Percentiles rank a stretch among this genome's conserved stretches.
Evolutionary conservation across 2,888 invertebrate genomes (phyloP).

Genomic region (Gasteruption jaculator): DNA sequence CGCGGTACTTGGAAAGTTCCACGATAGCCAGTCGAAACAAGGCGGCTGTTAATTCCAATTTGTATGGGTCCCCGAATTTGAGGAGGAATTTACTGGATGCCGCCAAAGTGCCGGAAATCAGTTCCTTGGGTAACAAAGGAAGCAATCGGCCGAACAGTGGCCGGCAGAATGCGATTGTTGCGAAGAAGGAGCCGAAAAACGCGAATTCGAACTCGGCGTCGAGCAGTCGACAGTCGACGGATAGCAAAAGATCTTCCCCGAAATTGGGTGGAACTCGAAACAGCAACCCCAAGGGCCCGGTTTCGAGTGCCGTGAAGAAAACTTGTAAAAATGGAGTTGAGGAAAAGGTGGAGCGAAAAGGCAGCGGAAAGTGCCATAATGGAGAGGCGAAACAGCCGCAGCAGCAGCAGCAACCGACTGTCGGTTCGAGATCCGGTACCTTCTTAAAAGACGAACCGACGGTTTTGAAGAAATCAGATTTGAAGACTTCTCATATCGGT

Average conservation of each 20-base stretch:
- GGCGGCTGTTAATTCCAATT: slow-evolving; percentile 42
- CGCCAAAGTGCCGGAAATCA: slow-evolving; percentile 55
- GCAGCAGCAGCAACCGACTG: slow-evolving; percentile 48
- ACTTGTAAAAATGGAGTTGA: slow-evolving; percentile 26
- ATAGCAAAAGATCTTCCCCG: slow-evolving; percentile 43
- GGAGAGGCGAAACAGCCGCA: too few species aligned
- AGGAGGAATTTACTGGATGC: slow-evolving; percentile 55
- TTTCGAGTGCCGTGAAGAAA: slow-evolving; percentile 25
- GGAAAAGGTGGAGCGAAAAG: slow-evolving; percentile 38
- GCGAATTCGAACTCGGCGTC: slow-evolving; percentile 37
- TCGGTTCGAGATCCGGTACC: slow-evolving; percentile 64
- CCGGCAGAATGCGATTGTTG: slow-evolving; percentile 29
- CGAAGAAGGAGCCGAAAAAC: slow-evolving; percentile 30
- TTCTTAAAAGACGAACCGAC: slow-evolving; percentile 74
- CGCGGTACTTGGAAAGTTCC: slow-evolving; percentile 42
- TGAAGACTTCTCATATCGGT: slow-evolving; percentile 42
- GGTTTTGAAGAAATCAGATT: slow-evolving; percentile 54
- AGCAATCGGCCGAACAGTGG: slow-evolving; percentile 20
- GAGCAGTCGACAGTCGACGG: too few species aligned
- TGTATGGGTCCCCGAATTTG: slow-evolving; percentile 51
- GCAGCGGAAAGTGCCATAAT: slow-evolving; percentile 40
- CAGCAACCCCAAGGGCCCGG: slow-evolving; percentile 28
- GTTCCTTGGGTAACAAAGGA: slow-evolving; percentile 26
- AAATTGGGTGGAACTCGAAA: slow-evolving; percentile 36
- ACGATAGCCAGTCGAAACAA: slow-evolving; percentile 46